Percentiles rank a stretch among this genome's conserved stretches.
These are phyloP conservation scores for Poeciliopsis paucimaculata DNA, from an alignment of 2,797 vertebrate genomes.

Conservation along the genomic window DNA sequence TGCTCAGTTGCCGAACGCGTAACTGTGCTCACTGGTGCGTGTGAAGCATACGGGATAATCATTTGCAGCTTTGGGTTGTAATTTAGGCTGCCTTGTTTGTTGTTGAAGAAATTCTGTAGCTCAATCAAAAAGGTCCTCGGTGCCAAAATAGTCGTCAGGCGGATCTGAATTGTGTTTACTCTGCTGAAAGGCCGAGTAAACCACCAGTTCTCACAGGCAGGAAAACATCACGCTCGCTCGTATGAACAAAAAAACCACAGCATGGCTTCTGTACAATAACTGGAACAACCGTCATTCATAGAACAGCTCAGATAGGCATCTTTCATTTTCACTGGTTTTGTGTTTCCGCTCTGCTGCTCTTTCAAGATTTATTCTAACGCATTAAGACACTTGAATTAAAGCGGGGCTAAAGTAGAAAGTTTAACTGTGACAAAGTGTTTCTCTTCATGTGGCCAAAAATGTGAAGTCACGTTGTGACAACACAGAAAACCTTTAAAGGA, in stretches of 20 bases:
- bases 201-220: slow-evolving; percentile 52
- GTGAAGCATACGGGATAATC: slow-evolving; percentile 55
- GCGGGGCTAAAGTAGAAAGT: not conserved
- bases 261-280: slow-evolving; percentile 28
- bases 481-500: not conserved
- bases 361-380: not conserved
- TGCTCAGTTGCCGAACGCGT: slow-evolving; percentile 35
- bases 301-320: not conserved
- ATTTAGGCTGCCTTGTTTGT: slow-evolving; percentile 49
- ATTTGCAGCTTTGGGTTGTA: slow-evolving; percentile 54
- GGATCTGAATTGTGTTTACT: slow-evolving; percentile 54
- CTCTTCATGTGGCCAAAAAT: not conserved
- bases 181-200: slow-evolving; percentile 44
- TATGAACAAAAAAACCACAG: slow-evolving; percentile 53
- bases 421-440: not conserved
- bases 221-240: slow-evolving; percentile 46
- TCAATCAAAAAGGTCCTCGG: slow-evolving; percentile 41
- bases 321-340: slow-evolving; percentile 2
- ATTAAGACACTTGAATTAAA: slow-evolving; percentile 3
- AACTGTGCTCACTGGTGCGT: slow-evolving; percentile 26
- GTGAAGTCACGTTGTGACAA: not conserved
- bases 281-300: slow-evolving; percentile 28
- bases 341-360: slow-evolving; percentile 3
- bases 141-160: slow-evolving; percentile 46
- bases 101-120: slow-evolving; percentile 46